Conservation (phyloP, 2,113 vertebrate species). For the Verasper variegatus region DNA sequence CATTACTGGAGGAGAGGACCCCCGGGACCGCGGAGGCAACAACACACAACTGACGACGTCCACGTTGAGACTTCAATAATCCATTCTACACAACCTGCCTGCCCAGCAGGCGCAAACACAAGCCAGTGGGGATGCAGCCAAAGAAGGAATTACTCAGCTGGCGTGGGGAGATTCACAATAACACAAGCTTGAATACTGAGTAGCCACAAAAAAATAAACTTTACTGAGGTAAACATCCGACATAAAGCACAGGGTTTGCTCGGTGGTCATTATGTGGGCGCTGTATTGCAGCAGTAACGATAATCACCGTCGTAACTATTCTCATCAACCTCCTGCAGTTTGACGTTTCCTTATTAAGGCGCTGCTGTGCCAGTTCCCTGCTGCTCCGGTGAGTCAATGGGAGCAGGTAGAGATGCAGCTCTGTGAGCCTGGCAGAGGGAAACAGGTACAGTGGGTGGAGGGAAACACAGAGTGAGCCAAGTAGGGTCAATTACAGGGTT, state of each 20-base stretch:
- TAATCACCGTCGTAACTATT: conserved; percentile 63
- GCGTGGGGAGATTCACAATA: neutral
- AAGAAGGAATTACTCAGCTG: conserved; percentile 42
- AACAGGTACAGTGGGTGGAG: conserved; percentile 31
- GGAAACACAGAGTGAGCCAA: conserved; percentile 27
- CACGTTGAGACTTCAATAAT: conserved; percentile 62
- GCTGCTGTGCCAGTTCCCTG: conserved; percentile 25
- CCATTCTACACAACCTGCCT: conserved; percentile 29
- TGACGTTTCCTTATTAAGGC: conserved; percentile 37
- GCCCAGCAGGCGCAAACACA: conserved; percentile 26
- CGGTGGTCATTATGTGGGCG: conserved; percentile 29
- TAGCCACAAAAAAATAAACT: neutral
- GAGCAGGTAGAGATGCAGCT: conserved; percentile 21
- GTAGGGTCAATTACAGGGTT: conserved; percentile 53
- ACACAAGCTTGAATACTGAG: conserved; percentile 41
- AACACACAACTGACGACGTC: conserved; percentile 34
- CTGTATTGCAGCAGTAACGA: conserved; percentile 46
- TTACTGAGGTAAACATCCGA: conserved; percentile 13
- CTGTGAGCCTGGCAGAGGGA: neutral
- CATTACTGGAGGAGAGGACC: conserved; percentile 59
- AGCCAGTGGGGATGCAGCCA: conserved; percentile 29
- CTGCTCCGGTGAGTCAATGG: conserved; percentile 29
- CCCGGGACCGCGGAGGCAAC: conserved; percentile 39
- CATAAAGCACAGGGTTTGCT: conserved; percentile 45
- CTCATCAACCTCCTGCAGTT: conserved; percentile 65